Evolutionary conservation across 1,140 invertebrate genomes (phyloP), one percentile per base, ranked within the genome.

Genomic region (Thaumetopoea pityocampa): DNA sequence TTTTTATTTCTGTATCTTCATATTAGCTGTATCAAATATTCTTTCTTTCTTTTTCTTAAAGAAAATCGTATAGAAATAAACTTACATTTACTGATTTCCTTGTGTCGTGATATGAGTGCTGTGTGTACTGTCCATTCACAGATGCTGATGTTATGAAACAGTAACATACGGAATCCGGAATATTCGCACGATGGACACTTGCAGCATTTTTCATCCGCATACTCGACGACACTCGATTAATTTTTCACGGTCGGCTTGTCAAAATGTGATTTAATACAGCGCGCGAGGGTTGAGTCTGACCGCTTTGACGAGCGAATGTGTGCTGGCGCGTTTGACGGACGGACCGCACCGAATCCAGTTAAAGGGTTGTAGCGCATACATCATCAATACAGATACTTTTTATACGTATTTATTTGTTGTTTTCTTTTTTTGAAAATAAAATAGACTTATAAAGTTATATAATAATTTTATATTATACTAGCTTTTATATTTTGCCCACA

Each of bases 181-280:
- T 27, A 22, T 16, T 40, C 15, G 17, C 27, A n/a, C 28, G 7
- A 15, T 12, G 28, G 17, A 29, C 19, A 29, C 9, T 27, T 20
- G 10, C 19, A 14, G 9, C 18, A 32, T 24, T 41, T 78, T 80
- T 81, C 56, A 44, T 56, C 55, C 62, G 63, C 65, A 57, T 66
- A 77, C 70, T 74, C 73, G 54, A 73, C 76, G 76, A 70, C 72
- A 81, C 77, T 79, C 74, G 79, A 83, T 83, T 83, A 83, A 81
- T 83, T 83, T 78, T 80, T 77, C 79, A 83, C 71, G 77, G 77
- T 80, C 78, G 74, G 71, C 74, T 83, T 83, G 79, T 83, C 79
- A 83, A 83, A 83, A 83, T 81, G 72, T 79, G 79, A 83, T 83
- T 83, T 80, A 80, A 83, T 83, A 80, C 67, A 62, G 63, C 56